Evolutionary conservation across 2,888 invertebrate genomes (phyloP).

Genomic region (Linyphia triangularis): DNA sequence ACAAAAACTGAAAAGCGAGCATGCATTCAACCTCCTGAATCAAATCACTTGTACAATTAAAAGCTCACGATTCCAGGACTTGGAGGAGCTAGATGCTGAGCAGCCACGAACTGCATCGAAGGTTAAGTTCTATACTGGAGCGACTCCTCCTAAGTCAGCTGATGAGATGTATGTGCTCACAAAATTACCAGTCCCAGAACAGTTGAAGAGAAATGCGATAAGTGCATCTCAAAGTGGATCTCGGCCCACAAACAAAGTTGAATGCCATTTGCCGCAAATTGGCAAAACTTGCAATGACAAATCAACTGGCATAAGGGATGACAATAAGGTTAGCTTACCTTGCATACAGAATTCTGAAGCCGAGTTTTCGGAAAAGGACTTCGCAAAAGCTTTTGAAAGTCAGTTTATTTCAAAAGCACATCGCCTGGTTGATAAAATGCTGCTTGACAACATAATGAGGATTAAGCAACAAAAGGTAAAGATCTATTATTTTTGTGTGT

Average conservation of each 20-base stretch:
- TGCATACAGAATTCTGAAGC: not conserved
- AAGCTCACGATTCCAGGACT: conserved; percentile 13
- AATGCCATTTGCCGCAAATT: conserved; percentile 18
- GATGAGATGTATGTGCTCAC: not conserved
- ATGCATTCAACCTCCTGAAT: conserved; percentile 41
- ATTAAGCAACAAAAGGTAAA: not conserved
- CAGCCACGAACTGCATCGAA: not conserved
- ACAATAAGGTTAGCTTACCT: conserved; percentile 4
- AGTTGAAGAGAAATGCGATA: not conserved
- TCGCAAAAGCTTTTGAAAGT: not conserved
- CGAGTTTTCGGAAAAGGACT: not conserved
- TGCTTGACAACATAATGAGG: conserved; percentile 17
- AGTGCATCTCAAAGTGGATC: not conserved
- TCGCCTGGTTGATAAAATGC: conserved; percentile 16
- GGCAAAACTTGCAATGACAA: not conserved
- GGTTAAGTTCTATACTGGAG: not conserved
- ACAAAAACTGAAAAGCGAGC: conserved; percentile 21
- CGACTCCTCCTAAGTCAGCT: conserved; percentile 24
- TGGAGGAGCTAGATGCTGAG: not conserved
- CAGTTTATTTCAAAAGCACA: not conserved
- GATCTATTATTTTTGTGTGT: no score
- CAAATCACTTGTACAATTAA: conserved; percentile 22
- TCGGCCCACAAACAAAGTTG: not conserved
- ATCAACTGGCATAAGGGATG: not conserved
- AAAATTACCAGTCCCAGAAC: not conserved